These are phyloP conservation scores for Tiliqua scincoides DNA, from an alignment of 2,113 vertebrate species.

Conservation along the genomic window DNA sequence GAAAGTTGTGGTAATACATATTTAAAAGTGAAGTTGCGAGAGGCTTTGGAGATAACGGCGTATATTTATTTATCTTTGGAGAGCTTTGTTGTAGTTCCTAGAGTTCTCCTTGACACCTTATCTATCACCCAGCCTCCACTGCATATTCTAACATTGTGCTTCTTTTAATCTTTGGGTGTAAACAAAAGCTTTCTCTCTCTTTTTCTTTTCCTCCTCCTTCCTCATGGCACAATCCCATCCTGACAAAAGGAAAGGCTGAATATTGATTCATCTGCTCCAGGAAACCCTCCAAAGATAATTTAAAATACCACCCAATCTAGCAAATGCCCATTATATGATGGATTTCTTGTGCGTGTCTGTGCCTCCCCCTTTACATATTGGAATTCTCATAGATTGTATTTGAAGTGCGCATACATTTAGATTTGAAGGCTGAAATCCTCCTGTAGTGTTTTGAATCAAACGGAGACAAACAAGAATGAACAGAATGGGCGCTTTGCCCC, in stretches of 20 bases:
- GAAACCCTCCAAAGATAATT: slow-evolving; percentile 65
- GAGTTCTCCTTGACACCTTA: slow-evolving; percentile 75
- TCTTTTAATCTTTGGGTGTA: slow-evolving; percentile 76
- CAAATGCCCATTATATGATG: slow-evolving; percentile 4
- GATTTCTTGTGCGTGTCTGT: neutral
- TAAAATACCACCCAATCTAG: slow-evolving; percentile 52
- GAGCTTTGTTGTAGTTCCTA: slow-evolving; percentile 68
- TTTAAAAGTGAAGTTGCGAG: slow-evolving; percentile 73
- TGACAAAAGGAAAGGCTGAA: slow-evolving; percentile 67
- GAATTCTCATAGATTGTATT: slow-evolving; percentile 1
- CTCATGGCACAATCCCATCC: slow-evolving; percentile 49
- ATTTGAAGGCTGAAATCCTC: neutral
- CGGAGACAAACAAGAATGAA: neutral
- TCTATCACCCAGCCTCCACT: slow-evolving; percentile 66
- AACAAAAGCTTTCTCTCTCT: slow-evolving; percentile 69
- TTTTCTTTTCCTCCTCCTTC: slow-evolving; percentile 18
- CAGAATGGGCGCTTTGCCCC: neutral
- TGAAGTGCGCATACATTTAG: slow-evolving; percentile 9
- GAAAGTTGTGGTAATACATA: slow-evolving; percentile 69
- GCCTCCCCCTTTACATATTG: neutral
- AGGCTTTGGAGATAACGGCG: slow-evolving; percentile 65
- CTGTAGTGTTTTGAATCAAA: slow-evolving; percentile 12
- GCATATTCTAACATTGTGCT: slow-evolving; percentile 72
- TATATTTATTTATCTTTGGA: slow-evolving; percentile 71
- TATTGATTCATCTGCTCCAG: slow-evolving; percentile 70